phyloP scores from a whole-genome alignment of 1,140 invertebrate species.

The Halictus rubicundus region DNA sequence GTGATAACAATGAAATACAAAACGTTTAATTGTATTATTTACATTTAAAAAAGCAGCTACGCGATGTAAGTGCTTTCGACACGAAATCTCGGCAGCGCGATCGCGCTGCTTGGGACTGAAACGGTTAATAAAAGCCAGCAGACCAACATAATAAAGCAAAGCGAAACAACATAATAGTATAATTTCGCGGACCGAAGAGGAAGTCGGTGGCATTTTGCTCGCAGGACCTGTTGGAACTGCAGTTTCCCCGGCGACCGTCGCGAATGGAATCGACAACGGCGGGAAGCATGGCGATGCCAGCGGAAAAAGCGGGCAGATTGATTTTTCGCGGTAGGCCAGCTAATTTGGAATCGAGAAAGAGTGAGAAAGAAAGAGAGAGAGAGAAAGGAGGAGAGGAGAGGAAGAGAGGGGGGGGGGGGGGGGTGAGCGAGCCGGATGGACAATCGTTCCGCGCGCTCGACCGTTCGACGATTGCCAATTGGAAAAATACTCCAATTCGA shows the following conservation, averaged over 20 bases:
- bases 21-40: no score
- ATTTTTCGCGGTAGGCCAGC: constrained; percentile 74
- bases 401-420: constrained; percentile 1
- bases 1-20: no score
- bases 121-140: no score
- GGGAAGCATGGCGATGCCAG: constrained; percentile 46
- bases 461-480: constrained; percentile 68
- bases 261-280: constrained; percentile 62
- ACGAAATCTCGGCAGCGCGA: no score
- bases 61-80: no score
- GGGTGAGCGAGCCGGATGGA: constrained; percentile 40
- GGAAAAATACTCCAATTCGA: constrained; percentile 70
- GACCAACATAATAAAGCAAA: no score
- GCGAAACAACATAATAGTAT: no score
- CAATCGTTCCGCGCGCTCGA: constrained; percentile 56
- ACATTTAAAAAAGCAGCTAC: no score
- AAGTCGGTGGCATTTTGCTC: constrained; percentile 14
- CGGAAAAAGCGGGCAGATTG: constrained; percentile 71
- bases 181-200: not conserved
- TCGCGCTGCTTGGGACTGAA: no score
- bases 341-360: constrained; percentile 67
- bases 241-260: constrained; percentile 52
- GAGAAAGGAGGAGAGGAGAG: constrained; percentile 12
- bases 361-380: not conserved
- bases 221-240: constrained; percentile 14